These are phyloP conservation scores for Nomada goodeniana DNA, from an alignment of 2,888 invertebrate genomes.

Conservation along the genomic window DNA sequence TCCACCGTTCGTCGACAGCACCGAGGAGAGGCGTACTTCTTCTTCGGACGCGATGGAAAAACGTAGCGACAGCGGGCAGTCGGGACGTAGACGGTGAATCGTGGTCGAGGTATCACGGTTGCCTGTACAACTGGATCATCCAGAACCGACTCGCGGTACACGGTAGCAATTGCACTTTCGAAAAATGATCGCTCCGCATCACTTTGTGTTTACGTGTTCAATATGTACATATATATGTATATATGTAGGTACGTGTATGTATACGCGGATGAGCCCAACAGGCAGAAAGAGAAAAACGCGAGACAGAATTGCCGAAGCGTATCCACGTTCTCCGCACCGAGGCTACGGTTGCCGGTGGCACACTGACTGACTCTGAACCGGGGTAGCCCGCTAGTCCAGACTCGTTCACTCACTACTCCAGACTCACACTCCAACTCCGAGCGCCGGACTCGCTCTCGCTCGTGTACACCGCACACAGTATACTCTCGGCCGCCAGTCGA, in stretches of 20 bases:
- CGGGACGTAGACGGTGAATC: not conserved
- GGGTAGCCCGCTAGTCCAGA: slow-evolving; percentile 84
- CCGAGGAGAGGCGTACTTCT: not conserved
- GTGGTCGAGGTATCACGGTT: slow-evolving; percentile 17
- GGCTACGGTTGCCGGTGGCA: slow-evolving; percentile 83
- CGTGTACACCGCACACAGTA: slow-evolving; percentile 50
- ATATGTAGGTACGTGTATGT: slow-evolving; percentile 6
- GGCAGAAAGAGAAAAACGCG: slow-evolving; percentile 22
- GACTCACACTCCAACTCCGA: slow-evolving; percentile 68
- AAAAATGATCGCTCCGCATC: slow-evolving; percentile 11
- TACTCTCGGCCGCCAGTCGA: slow-evolving; percentile 48
- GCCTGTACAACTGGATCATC: not conserved
- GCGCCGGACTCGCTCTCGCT: slow-evolving; percentile 66
- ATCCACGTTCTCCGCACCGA: slow-evolving; percentile 69
- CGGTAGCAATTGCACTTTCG: slow-evolving; percentile 18
- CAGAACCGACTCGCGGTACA: not conserved
- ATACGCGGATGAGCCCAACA: slow-evolving; percentile 7
- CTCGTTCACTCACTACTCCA: slow-evolving; percentile 77
- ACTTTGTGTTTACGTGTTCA: not conserved
- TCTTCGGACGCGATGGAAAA: slow-evolving; percentile 24
- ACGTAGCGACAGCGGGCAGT: not conserved
- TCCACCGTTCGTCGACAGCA: not conserved
- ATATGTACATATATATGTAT: not conserved
- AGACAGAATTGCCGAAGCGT: slow-evolving; percentile 63
- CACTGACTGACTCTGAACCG: slow-evolving; percentile 84